Base-by-base conservation (phyloP, 2,888 invertebrate genomes). In the Rhingia campestris region DNA sequence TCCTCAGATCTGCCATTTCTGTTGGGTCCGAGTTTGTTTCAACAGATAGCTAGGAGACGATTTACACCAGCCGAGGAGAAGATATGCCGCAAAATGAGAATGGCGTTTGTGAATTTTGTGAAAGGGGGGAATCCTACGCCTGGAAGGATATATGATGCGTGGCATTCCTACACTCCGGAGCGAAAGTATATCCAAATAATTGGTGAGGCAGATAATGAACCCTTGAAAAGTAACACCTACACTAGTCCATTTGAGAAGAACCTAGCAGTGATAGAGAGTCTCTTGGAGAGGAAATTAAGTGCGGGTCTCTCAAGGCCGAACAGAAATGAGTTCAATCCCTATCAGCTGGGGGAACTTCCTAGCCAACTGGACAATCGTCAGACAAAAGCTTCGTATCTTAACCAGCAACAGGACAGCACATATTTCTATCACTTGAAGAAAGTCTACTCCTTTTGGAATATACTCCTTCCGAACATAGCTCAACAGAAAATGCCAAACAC, bases 1-100 rank as follows among this genome's bases (percentile, higher is more conserved):
- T 94, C 95, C 4, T 92, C 94, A 0, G 95, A 95, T 89, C 90
- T 95, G 75, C 92, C 95, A 7, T 92, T 95, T 39, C 89, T 95
- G 33, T 92, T 95, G 86, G 95, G 95, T 4, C 95, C 95, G 47
- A 92, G 93, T 41, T 88, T 95, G 45, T 93, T 94, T 88, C 94
- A 94, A 86, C 94, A 95, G 91, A 92, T 95, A 73, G 93, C 94
- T 1, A 93, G 95, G 39, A 92, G 95, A 56, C 92, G 94, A 7
- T 93, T 94, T 67, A 93, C 92, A 14, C 88, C 91, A 32, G 92
- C 92, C 4, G 95, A 96, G 88, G 93, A 93, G 86, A 92, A 92
- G 81, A 89, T 94, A 12, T 93, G 93, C 86, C 91, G 92, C 41
- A 90, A 91, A 72, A 88, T 94, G 56, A 92, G 93, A 82, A 90